phyloP scores from a whole-genome alignment of 2,113 vertebrate genomes.

The Ploceus nigricollis region DNA sequence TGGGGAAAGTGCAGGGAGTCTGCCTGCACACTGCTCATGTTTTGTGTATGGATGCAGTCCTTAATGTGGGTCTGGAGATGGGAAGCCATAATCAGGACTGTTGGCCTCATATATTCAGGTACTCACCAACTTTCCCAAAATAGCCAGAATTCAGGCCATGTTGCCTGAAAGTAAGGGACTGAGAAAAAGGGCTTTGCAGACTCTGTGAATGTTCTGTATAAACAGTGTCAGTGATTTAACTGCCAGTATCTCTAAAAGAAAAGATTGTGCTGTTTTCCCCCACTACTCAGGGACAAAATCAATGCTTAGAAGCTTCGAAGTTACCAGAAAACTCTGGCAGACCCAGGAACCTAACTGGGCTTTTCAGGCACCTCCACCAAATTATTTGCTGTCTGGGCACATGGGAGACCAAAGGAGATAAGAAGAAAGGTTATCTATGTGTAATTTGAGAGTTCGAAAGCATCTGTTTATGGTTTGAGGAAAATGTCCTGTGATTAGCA shows the following conservation, averaged over 20 bases:
- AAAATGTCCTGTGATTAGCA: neutral
- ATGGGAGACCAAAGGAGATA: neutral
- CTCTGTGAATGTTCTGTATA: neutral
- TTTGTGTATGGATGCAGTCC: conserved; percentile 91
- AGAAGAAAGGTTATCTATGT: neutral
- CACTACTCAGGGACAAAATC: neutral
- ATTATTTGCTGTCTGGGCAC: neutral
- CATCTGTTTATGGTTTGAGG: neutral
- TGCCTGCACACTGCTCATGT: conserved; percentile 87
- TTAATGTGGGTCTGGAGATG: conserved; percentile 89
- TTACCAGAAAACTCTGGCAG: neutral
- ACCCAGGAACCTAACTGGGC: neutral
- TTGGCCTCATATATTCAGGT: conserved; percentile 91
- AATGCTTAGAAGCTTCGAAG: neutral
- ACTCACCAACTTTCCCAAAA: neutral
- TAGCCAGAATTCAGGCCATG: neutral
- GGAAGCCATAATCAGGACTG: conserved; percentile 90
- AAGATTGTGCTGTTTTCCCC: neutral
- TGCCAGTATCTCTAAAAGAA: neutral
- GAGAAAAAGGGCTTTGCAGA: neutral
- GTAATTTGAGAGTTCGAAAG: neutral
- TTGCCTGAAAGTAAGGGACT: neutral
- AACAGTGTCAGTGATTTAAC: neutral
- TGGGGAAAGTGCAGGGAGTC: conserved; percentile 82
- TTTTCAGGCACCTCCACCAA: neutral